Evolutionary conservation across 1,140 invertebrate species (phyloP).

Genomic region (Anastatus disparis): DNA sequence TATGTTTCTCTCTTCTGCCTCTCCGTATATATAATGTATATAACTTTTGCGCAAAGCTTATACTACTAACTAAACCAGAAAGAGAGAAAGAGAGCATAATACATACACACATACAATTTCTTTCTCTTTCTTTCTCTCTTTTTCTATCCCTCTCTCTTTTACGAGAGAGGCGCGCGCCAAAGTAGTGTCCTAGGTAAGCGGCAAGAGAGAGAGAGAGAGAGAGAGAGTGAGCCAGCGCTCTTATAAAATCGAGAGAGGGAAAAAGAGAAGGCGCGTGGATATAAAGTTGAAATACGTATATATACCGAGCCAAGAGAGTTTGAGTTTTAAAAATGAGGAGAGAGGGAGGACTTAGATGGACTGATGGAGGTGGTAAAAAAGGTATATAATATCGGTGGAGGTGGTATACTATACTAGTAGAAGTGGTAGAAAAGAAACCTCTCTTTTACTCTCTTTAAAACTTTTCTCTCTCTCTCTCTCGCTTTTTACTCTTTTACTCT

Average conservation of each 20-base stretch:
- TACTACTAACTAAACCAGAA: no score
- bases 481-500: not conserved
- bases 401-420: conserved; percentile 36
- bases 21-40: no score
- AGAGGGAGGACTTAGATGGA: no score
- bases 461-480: not conserved
- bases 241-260: no score
- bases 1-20: conserved; percentile 53
- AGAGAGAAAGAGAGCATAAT: not conserved
- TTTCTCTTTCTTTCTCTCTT: no score
- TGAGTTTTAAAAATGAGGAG: not conserved
- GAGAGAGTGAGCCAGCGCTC: conserved; percentile 30
- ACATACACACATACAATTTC: no score
- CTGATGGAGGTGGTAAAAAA: not conserved
- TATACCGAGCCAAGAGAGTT: not conserved
- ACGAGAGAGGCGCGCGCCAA: conserved; percentile 20
- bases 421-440: conserved; percentile 13
- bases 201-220: conserved; percentile 40
- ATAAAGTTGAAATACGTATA: conserved; percentile 20
- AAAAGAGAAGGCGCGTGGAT: conserved; percentile 30
- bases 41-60: conserved; percentile 63
- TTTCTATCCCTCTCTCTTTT: conserved; percentile 37
- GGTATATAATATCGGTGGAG: conserved; percentile 12
- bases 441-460: not conserved
- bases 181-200: conserved; percentile 53